Percentiles rank a stretch among this genome's conserved stretches.
phyloP scores from a whole-genome alignment of 2,888 invertebrate species.

The Coelopa pilipes region DNA sequence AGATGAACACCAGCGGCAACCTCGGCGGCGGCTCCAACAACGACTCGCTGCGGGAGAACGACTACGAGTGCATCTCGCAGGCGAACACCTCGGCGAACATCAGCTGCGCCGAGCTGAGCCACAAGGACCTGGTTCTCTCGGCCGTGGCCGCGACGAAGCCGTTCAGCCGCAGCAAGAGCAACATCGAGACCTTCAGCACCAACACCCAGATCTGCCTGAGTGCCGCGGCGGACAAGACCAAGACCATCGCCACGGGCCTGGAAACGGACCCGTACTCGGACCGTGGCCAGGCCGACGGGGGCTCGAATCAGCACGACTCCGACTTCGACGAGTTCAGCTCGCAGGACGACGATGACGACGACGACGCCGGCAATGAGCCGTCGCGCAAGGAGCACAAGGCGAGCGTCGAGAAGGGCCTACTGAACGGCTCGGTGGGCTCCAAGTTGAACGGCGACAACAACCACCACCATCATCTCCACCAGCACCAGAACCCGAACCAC shows the following conservation, averaged over 20 bases:
- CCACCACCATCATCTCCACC: background rate
- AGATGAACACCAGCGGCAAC: slow-evolving; percentile 45
- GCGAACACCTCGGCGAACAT: slow-evolving; percentile 49
- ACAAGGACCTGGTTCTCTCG: slow-evolving; percentile 47
- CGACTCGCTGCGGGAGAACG: slow-evolving; percentile 39
- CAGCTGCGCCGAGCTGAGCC: slow-evolving; percentile 59
- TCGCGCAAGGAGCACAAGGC: slow-evolving; percentile 38
- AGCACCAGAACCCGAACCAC: slow-evolving; percentile 27
- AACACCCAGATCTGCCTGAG: slow-evolving; percentile 57
- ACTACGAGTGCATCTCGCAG: slow-evolving; percentile 48
- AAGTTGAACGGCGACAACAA: slow-evolving; percentile 36
- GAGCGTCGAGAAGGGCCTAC: slow-evolving; percentile 43
- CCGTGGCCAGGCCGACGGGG: slow-evolving; percentile 74
- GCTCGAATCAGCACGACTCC: slow-evolving; percentile 87
- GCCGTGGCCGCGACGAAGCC: slow-evolving; percentile 47
- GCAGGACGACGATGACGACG: slow-evolving; percentile 73
- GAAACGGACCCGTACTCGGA: slow-evolving; percentile 59
- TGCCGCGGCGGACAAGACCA: slow-evolving; percentile 46
- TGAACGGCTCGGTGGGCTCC: background rate
- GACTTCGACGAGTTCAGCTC: slow-evolving; percentile 89
- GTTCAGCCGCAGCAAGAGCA: slow-evolving; percentile 65
- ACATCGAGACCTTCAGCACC: slow-evolving; percentile 60
- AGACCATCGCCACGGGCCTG: slow-evolving; percentile 47
- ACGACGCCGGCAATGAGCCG: background rate
- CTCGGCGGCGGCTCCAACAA: slow-evolving; percentile 26